A percentile compares a stretch with the other conserved stretches of the same genome.
Conservation (phyloP, 2,797 vertebrate genomes). For the Peromyscus nudipes region DNA sequence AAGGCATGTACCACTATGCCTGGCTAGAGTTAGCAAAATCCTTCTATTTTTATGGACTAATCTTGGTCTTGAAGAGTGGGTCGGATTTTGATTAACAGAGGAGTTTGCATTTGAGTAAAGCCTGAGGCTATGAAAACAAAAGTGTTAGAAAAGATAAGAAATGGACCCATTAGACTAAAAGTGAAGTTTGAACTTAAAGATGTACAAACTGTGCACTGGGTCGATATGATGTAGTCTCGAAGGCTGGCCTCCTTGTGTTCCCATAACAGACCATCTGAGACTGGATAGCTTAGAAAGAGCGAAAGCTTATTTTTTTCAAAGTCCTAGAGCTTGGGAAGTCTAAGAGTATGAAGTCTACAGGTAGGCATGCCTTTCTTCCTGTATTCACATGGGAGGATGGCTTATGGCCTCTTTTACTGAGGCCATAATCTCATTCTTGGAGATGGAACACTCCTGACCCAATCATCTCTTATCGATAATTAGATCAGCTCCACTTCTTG, state of each 20-base stretch:
- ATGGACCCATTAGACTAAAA: not conserved
- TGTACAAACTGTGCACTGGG: not conserved
- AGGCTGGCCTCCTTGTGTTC: not conserved
- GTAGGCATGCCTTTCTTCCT: not conserved
- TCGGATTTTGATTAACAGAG: not conserved
- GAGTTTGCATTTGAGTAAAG: not conserved
- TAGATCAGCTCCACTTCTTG: not conserved
- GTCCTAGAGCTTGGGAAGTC: not conserved
- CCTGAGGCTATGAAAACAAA: not conserved
- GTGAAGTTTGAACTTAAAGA: not conserved
- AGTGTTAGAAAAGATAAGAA: not conserved
- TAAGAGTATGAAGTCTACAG: not conserved
- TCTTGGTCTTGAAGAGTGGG: not conserved
- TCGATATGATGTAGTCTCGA: not conserved
- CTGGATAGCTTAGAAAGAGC: not conserved
- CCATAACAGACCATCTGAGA: not conserved
- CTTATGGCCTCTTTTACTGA: not conserved
- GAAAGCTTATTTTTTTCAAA: not conserved
- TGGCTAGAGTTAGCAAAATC: not conserved
- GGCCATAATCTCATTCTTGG: too few species aligned
- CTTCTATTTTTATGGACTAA: not conserved
- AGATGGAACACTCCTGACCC: too few species aligned
- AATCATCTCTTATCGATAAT: not conserved
- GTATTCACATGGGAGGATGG: not conserved
- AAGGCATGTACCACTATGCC: not conserved